phyloP scores from a whole-genome alignment of 2,113 vertebrate species.

The Galemys pyrenaicus region DNA sequence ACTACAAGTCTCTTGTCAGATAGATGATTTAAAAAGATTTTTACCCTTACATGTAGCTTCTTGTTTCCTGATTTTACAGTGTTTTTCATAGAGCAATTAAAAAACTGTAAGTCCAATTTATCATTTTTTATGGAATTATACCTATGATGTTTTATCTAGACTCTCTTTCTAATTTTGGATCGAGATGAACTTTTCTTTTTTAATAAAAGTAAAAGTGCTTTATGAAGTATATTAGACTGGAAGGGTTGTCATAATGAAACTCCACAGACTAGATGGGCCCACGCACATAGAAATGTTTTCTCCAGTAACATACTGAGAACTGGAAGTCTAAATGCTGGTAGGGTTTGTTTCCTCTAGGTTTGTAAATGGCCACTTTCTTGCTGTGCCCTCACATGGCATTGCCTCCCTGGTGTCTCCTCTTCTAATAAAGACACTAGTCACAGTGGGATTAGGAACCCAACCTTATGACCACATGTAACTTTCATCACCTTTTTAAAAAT shows the following conservation, averaged over 20 bases:
- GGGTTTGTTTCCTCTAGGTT: background rate
- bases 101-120: background rate
- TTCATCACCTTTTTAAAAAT: background rate
- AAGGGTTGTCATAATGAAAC: background rate
- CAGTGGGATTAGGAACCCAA: background rate
- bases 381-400: background rate
- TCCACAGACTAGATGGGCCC: no score
- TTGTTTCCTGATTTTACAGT: background rate
- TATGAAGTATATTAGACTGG: background rate
- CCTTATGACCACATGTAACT: background rate
- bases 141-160: background rate
- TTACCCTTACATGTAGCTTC: background rate
- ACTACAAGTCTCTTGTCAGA: conserved; percentile 1
- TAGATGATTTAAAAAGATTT: conserved; percentile 3
- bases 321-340: background rate
- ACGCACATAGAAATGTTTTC: background rate
- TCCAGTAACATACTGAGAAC: background rate
- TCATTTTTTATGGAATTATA: background rate
- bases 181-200: no score
- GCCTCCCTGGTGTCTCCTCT: background rate
- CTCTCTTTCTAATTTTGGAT: background rate
- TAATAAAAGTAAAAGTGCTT: background rate
- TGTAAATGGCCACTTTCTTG: no score
- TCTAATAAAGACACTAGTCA: background rate
- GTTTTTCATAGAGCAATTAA: background rate